Evolutionary conservation across 2,113 vertebrate genomes (phyloP).

Genomic region (Amazona guildingii): DNA sequence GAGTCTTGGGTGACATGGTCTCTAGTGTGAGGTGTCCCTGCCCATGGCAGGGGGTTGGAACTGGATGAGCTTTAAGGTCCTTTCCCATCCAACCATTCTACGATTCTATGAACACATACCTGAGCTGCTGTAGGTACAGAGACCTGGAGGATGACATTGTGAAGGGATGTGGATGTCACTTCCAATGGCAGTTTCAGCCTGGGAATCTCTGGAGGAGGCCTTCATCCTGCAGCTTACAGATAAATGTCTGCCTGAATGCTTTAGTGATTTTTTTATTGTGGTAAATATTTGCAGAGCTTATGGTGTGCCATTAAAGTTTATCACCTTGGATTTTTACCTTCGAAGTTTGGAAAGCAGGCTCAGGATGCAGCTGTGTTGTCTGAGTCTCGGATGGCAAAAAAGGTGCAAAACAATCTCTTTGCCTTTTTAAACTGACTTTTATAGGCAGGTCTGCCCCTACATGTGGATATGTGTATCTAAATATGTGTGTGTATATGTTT

Average conservation of each 20-base stretch:
- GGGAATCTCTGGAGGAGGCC: background rate
- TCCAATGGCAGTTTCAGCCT: background rate
- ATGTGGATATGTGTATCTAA: background rate
- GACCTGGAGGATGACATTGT: background rate
- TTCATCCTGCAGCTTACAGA: background rate
- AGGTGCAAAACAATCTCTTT: background rate
- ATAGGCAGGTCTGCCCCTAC: background rate
- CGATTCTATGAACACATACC: background rate
- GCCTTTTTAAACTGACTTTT: background rate
- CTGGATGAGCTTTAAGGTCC: background rate
- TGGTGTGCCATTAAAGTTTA: background rate
- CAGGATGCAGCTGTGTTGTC: background rate
- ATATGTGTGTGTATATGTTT: too few relatives aligned
- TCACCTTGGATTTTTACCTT: background rate
- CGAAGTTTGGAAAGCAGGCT: background rate
- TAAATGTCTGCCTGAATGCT: background rate
- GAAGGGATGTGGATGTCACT: background rate
- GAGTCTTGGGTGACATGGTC: background rate
- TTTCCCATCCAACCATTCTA: background rate
- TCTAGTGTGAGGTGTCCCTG: background rate
- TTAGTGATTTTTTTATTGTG: background rate
- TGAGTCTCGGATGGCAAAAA: background rate
- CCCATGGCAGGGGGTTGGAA: background rate
- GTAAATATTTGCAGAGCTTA: background rate
- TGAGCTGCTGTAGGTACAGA: accelerated